Conservation (phyloP, 2,888 invertebrate genomes). For the Eucera pruinosa region DNA sequence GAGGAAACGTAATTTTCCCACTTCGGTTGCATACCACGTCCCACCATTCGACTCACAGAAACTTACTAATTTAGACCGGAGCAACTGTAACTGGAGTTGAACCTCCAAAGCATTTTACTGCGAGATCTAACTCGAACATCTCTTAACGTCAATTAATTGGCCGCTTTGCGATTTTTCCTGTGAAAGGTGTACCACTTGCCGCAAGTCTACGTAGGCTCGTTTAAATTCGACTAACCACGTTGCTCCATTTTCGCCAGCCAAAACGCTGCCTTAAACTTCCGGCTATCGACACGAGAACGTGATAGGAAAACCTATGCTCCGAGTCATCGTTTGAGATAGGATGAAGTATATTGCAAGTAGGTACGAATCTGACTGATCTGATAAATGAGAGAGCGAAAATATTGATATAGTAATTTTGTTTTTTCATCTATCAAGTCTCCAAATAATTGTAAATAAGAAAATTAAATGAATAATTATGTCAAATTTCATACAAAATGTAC, state of each 20-base stretch:
- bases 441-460: too few relatives aligned
- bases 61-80: neutral
- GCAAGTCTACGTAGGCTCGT: neutral
- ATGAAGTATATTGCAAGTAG: too few relatives aligned
- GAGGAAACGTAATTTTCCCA: too few relatives aligned
- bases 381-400: too few relatives aligned
- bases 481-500: too few relatives aligned
- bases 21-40: too few relatives aligned
- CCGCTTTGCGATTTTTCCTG: neutral
- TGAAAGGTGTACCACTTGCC: neutral
- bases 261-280: constrained; percentile 13
- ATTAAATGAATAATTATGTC: too few relatives aligned
- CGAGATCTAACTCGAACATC: constrained; percentile 1
- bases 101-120: neutral
- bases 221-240: neutral
- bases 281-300: constrained; percentile 15
- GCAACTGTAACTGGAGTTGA: neutral
- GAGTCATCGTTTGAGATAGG: neutral
- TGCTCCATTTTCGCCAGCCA: neutral
- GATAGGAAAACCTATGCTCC: constrained; percentile 25
- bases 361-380: too few relatives aligned
- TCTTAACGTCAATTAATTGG: neutral
- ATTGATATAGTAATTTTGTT: too few relatives aligned
- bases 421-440: too few relatives aligned
- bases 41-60: too few relatives aligned